Evolutionary conservation across 2,113 vertebrate genomes (phyloP).

Genomic region (Emydura subglobosa): DNA sequence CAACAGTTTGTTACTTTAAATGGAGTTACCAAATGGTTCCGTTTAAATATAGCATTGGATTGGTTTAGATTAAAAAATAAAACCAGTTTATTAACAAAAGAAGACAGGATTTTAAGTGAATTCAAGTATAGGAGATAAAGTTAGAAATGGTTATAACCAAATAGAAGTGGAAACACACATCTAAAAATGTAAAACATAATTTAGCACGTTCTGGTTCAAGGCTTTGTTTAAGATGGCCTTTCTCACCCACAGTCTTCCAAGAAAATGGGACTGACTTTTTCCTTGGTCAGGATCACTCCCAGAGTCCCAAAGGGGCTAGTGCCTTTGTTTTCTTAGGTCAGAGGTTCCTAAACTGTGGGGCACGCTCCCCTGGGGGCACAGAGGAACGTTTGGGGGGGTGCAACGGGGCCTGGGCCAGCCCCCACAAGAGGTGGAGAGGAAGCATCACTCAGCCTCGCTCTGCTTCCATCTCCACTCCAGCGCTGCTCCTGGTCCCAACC

Average conservation of each 20-base stretch:
- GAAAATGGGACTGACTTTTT: not conserved
- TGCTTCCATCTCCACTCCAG: no score
- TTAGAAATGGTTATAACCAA: not conserved
- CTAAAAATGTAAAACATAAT: not conserved
- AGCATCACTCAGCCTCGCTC: no score
- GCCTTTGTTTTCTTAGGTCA: not conserved
- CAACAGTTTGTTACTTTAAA: not conserved
- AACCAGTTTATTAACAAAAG: not conserved
- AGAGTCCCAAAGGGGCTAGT: not conserved
- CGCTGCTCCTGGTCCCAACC: no score
- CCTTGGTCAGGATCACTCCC: not conserved
- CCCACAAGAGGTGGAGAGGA: no score
- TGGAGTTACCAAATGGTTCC: not conserved
- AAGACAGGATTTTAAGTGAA: not conserved
- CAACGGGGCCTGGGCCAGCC: no score
- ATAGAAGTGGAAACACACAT: not conserved
- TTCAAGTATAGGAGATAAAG: not conserved
- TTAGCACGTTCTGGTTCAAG: not conserved
- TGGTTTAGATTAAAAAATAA: not conserved
- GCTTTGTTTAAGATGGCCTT: not conserved
- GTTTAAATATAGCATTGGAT: not conserved
- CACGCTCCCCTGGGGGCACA: no score
- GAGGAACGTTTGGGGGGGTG: no score
- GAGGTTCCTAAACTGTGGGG: no score
- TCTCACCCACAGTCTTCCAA: not conserved